Percentiles rank a stretch among this genome's conserved stretches.
Evolutionary conservation across 2,888 invertebrate species (phyloP).

Genomic region (Cylindroiulus punctatus): DNA sequence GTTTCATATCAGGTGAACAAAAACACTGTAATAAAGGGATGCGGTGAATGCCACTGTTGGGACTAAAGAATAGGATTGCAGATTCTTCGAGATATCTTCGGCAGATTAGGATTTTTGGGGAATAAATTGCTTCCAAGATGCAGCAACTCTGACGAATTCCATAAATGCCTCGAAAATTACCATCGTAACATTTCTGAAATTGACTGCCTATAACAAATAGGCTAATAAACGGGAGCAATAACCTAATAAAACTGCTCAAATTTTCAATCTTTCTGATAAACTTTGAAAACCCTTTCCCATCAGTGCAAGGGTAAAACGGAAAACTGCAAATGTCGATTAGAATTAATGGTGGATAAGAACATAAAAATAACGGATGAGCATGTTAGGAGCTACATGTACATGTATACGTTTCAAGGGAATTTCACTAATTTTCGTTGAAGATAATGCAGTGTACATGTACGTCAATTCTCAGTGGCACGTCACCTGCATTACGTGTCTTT

Average conservation of each 20-base stretch:
- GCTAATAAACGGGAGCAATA: slow-evolving; percentile 15
- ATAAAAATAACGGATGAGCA: no score
- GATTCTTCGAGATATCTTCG: background rate
- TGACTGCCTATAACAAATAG: slow-evolving; percentile 29
- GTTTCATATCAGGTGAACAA: slow-evolving; percentile 6
- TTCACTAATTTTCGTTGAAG: no score
- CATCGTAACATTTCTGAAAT: slow-evolving; percentile 30
- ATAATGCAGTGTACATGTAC: no score
- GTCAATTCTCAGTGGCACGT: no score
- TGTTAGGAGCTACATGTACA: no score
- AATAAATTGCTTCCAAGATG: slow-evolving; percentile 15
- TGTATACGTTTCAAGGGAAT: no score
- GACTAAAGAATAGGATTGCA: background rate
- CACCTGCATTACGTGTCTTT: no score
- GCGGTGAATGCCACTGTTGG: background rate
- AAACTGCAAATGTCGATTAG: no score
- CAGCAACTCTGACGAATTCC: background rate
- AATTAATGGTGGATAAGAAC: no score
- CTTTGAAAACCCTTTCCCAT: background rate
- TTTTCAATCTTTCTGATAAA: slow-evolving; percentile 21
- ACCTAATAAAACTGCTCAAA: background rate
- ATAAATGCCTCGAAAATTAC: slow-evolving; percentile 19
- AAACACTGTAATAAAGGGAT: background rate
- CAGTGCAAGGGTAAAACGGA: background rate
- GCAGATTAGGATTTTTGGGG: background rate